Conservation (phyloP, 1,140 invertebrate genomes). For the Aphaenogaster rudis region DNA sequence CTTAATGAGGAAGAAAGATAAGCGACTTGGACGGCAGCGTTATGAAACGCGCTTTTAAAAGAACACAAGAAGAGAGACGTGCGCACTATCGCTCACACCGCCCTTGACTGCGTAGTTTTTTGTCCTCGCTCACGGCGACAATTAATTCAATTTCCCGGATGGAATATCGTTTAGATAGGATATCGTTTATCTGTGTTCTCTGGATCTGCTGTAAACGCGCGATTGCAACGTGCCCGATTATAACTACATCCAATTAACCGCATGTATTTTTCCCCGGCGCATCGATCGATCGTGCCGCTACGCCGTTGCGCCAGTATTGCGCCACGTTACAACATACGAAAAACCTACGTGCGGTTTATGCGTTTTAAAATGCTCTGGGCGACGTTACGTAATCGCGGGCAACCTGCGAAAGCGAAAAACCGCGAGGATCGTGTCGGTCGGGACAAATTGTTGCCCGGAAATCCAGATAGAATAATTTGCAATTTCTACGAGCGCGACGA, state of each 20-base stretch:
- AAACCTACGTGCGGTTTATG: not conserved
- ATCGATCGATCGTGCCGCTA: slow-evolving; percentile 28
- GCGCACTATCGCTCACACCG: not conserved
- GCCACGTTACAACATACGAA: not conserved
- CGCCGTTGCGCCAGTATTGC: not conserved
- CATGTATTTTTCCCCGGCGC: not conserved
- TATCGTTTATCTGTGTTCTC: not conserved
- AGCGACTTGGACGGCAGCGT: not conserved
- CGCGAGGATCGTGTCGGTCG: not conserved
- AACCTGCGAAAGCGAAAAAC: not conserved
- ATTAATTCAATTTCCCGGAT: slow-evolving; percentile 19
- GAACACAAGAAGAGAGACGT: not conserved
- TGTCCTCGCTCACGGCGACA: no score
- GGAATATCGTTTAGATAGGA: not conserved
- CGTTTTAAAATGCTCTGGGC: not conserved
- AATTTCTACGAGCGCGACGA: not conserved
- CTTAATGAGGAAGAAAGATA: slow-evolving; percentile 22
- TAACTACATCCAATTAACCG: slow-evolving; percentile 40
- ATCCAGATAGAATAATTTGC: not conserved
- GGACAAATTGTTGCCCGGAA: not conserved
- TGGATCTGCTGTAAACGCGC: not conserved
- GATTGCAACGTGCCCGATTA: not conserved
- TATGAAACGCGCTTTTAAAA: slow-evolving; percentile 1
- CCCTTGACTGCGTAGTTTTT: not conserved
- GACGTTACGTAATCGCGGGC: not conserved